phyloP scores from a whole-genome alignment of 1,140 invertebrate genomes.

The Agraylea sexmaculata region DNA sequence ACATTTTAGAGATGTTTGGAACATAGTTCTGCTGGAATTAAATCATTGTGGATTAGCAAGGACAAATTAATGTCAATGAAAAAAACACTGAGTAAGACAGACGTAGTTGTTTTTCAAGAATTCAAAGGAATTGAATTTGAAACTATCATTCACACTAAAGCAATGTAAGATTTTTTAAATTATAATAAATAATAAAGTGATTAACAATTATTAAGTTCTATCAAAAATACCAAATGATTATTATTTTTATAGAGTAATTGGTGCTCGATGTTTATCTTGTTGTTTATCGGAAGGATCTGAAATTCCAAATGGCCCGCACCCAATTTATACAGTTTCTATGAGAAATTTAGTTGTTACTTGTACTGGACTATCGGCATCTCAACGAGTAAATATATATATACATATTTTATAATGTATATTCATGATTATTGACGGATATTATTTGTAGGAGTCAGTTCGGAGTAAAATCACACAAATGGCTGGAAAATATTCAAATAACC shows the following conservation, averaged over 20 bases:
- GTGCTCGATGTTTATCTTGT: constrained; percentile 64
- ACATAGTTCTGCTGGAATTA: constrained; percentile 30
- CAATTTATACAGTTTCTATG: constrained; percentile 76
- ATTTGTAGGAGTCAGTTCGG: constrained; percentile 50
- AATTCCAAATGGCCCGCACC: constrained; percentile 61
- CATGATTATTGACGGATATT: constrained; percentile 3
- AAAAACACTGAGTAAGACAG: constrained; percentile 47
- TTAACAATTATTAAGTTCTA: constrained; percentile 8
- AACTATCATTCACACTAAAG: constrained; percentile 49
- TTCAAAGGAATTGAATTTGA: constrained; percentile 60
- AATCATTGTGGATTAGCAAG: constrained; percentile 31
- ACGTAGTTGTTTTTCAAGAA: constrained; percentile 62
- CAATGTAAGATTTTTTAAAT: constrained; percentile 41
- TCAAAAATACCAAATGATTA: constrained; percentile 12
- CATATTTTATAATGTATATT: constrained; percentile 2
- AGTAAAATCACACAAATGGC: constrained; percentile 71
- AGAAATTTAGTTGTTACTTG: constrained; percentile 58
- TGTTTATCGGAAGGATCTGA: constrained; percentile 57
- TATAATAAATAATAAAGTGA: neutral
- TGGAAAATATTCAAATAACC: constrained; percentile 57
- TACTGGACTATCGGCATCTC: constrained; percentile 50
- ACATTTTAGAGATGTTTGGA: constrained; percentile 32
- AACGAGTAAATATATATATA: constrained; percentile 42
- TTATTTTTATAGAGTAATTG: constrained; percentile 48
- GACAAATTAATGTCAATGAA: constrained; percentile 23